These are phyloP conservation scores for Eleutherodactylus coqui DNA, from an alignment of 2,797 vertebrate species.

Conservation along the genomic window DNA sequence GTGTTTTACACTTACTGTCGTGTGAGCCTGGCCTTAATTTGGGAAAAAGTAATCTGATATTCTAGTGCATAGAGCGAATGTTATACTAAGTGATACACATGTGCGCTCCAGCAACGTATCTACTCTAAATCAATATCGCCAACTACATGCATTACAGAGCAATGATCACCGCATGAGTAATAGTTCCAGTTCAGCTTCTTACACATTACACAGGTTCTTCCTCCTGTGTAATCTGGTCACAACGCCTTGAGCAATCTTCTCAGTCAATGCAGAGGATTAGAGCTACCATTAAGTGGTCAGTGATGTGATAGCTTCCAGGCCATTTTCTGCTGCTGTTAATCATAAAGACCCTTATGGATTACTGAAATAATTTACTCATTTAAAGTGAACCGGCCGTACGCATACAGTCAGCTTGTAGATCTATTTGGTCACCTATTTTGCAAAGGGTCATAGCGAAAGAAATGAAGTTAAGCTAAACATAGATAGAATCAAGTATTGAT, in stretches of 20 bases:
- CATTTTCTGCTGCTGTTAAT: slow-evolving; percentile 19
- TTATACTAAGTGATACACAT: not conserved
- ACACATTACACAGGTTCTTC: slow-evolving; percentile 9
- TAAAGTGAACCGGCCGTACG: not conserved
- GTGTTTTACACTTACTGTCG: no score
- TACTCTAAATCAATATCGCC: slow-evolving; percentile 7
- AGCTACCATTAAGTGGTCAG: slow-evolving; percentile 41
- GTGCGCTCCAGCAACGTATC: no score
- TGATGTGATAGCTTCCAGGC: slow-evolving; percentile 1
- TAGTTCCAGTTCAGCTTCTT: slow-evolving; percentile 8
- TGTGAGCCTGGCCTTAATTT: no score
- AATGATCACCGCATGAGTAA: slow-evolving; percentile 8
- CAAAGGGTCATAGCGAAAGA: not conserved
- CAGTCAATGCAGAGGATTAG: not conserved
- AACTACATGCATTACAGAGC: slow-evolving; percentile 14
- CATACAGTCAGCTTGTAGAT: not conserved
- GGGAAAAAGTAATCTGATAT: no score
- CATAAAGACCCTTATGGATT: not conserved
- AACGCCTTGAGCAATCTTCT: not conserved
- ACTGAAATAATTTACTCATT: not conserved
- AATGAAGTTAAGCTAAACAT: not conserved
- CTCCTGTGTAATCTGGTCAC: slow-evolving; percentile 9
- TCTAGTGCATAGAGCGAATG: not conserved
- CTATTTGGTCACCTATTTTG: not conserved
- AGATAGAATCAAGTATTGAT: not conserved